These are phyloP conservation scores for Hypotaenidia philippensis DNA, from an alignment of 2,797 vertebrate genomes.

Conservation along the genomic window DNA sequence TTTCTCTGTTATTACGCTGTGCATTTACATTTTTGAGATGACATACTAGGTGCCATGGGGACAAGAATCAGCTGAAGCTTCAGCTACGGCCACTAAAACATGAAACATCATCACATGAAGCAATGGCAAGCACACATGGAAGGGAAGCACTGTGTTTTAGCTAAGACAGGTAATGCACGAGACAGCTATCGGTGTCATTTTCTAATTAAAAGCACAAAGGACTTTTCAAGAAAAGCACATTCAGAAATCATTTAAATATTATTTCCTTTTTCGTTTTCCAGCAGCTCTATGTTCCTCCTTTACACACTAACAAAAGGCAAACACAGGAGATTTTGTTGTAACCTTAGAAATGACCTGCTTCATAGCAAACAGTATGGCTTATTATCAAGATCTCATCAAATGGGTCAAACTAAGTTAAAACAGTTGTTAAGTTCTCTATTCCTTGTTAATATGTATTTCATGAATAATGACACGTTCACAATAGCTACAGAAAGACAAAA, in stretches of 20 bases:
- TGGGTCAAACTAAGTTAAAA: constrained; percentile 28
- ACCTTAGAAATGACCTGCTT: constrained; percentile 16
- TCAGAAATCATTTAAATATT: neutral
- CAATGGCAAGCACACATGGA: neutral
- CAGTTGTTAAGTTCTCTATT: constrained; percentile 32
- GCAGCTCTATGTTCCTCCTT: neutral
- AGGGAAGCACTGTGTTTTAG: neutral
- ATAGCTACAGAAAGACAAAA: constrained; percentile 55
- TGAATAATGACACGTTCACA: constrained; percentile 51
- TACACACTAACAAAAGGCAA: neutral
- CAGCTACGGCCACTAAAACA: neutral
- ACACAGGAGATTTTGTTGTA: constrained; percentile 4
- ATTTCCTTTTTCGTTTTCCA: neutral
- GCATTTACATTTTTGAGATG: neutral
- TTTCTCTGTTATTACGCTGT: neutral
- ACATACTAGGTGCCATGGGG: neutral
- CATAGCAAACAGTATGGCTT: neutral
- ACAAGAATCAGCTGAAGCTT: neutral
- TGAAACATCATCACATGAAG: neutral
- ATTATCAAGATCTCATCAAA: constrained; percentile 33
- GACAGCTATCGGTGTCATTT: neutral
- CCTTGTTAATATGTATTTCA: constrained; percentile 21
- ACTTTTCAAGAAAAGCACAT: neutral
- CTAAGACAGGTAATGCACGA: neutral
- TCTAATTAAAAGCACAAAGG: neutral